Evolutionary conservation across 2,797 vertebrate species (phyloP).

Genomic region (Harpagifer antarcticus): DNA sequence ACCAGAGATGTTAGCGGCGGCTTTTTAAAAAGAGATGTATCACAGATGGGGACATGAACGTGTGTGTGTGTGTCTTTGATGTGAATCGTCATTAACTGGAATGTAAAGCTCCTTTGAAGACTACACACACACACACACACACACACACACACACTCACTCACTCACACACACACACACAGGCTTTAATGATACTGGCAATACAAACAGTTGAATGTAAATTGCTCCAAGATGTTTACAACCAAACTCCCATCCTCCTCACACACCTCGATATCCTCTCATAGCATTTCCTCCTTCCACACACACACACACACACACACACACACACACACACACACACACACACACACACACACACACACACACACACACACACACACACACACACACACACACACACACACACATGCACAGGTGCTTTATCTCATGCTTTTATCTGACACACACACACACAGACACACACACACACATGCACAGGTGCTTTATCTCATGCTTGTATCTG

Average conservation of each 20-base stretch:
- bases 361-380: background rate
- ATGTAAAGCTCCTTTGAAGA: conserved; percentile 68
- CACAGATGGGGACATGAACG: conserved; percentile 54
- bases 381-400: background rate
- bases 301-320: background rate
- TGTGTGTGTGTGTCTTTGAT: conserved; percentile 54
- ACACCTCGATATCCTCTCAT: conserved; percentile 16
- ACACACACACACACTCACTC: no score
- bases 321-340: no score
- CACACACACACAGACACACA: background rate
- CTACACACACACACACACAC: conserved; percentile 27
- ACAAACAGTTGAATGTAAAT: conserved; percentile 52
- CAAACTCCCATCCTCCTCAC: conserved; percentile 1
- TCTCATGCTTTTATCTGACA: no score
- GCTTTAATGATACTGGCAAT: conserved; percentile 44
- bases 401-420: no score
- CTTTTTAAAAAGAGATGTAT: conserved; percentile 33
- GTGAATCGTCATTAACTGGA: conserved; percentile 64
- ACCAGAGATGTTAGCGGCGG: conserved; percentile 23
- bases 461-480: no score
- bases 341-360: background rate
- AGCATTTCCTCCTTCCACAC: conserved; percentile 3
- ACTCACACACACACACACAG: background rate
- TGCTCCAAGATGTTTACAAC: conserved; percentile 50
- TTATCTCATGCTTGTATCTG: no score